phyloP scores from a whole-genome alignment of 2,113 vertebrate species.

The Tursiops truncatus region DNA sequence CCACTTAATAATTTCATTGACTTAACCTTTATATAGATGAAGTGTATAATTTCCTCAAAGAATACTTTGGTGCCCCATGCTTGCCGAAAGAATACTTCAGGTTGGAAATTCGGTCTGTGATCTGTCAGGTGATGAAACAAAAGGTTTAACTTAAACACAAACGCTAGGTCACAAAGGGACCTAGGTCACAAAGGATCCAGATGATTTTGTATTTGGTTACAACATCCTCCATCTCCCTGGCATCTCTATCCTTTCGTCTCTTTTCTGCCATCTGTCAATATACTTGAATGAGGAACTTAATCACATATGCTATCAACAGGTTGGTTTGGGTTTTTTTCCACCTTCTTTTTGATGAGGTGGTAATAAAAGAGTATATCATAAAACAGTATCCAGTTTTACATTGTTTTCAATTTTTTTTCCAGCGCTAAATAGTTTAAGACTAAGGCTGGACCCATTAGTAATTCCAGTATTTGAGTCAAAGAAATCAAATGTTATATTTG shows the following conservation, averaged over 20 bases:
- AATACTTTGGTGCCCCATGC: constrained; percentile 5
- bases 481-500: constrained; percentile 17
- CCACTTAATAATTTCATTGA: constrained; percentile 62
- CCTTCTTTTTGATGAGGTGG: background rate
- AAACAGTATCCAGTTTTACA: constrained; percentile 5
- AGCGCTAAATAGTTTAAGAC: background rate
- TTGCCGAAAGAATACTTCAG: constrained; percentile 51
- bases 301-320: background rate
- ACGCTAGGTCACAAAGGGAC: constrained; percentile 29
- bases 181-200: constrained; percentile 15
- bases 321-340: background rate
- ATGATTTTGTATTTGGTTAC: constrained; percentile 77
- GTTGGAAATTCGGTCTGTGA: constrained; percentile 64
- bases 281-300: constrained; percentile 47
- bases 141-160: constrained; percentile 61
- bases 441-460: background rate
- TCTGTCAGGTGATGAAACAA: constrained; percentile 53
- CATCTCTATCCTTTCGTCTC: constrained; percentile 40
- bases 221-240: constrained; percentile 14
- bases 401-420: background rate
- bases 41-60: constrained; percentile 61
- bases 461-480: constrained; percentile 34
- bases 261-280: constrained; percentile 74
- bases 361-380: background rate
- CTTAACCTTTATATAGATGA: constrained; percentile 8